Conservation (phyloP, 2,797 vertebrate genomes). For the Smutsia gigantea region DNA sequence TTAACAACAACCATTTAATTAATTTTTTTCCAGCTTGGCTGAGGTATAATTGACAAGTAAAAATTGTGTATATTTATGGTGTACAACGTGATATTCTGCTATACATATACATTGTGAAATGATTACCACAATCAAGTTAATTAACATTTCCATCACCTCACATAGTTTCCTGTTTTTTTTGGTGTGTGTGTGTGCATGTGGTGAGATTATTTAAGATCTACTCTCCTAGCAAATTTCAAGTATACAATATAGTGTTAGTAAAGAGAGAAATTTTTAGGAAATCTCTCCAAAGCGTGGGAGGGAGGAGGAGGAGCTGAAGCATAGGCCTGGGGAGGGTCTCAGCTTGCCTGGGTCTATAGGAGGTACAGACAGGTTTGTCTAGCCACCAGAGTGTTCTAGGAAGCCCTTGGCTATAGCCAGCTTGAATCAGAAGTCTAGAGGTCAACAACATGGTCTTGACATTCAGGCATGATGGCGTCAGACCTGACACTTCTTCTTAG, state of each 20-base stretch:
- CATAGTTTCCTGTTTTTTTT: too few species aligned
- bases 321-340: too few species aligned
- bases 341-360: not conserved
- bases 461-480: not conserved
- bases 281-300: not conserved
- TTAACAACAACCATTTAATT: not conserved
- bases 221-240: not conserved
- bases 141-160: not conserved
- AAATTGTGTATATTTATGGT: not conserved
- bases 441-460: not conserved
- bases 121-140: not conserved
- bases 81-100: not conserved
- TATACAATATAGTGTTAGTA: not conserved
- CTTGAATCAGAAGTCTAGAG: not conserved
- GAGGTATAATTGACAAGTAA: not conserved
- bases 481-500: not conserved
- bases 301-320: too few species aligned
- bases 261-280: not conserved
- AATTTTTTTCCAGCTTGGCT: not conserved
- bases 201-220: not conserved
- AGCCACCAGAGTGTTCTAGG: not conserved
- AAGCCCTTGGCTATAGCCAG: not conserved
- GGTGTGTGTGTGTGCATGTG: not conserved
- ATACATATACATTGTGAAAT: not conserved
- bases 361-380: not conserved